These are phyloP conservation scores for Crocuta crocuta DNA, from an alignment of 2,113 vertebrate species.

Conservation along the genomic window DNA sequence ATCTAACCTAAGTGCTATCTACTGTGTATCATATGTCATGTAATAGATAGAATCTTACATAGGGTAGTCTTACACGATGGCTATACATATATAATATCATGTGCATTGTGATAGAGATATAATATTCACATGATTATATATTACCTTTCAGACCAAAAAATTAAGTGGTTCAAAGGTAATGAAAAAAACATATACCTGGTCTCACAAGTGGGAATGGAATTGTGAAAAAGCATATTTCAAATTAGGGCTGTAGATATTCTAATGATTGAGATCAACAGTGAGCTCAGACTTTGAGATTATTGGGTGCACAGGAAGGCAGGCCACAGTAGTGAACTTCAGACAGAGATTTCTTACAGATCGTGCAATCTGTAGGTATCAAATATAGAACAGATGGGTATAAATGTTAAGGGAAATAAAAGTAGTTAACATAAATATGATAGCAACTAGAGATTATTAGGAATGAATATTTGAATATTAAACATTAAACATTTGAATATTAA, in stretches of 20 bases:
- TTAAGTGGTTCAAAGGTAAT: background rate
- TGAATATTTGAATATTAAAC: background rate
- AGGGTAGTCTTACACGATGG: too few relatives aligned
- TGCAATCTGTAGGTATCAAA: background rate
- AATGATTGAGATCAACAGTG: too few relatives aligned
- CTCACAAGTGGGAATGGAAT: background rate
- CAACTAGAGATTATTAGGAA: background rate
- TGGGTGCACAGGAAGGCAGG: background rate
- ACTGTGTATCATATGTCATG: too few relatives aligned
- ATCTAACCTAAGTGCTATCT: background rate
- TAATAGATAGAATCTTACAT: background rate
- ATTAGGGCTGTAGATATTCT: background rate
- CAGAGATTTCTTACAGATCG: background rate
- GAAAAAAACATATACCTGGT: background rate
- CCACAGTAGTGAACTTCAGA: background rate
- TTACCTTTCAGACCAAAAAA: background rate
- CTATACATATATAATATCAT: background rate
- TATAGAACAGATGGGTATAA: background rate
- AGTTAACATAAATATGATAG: background rate
- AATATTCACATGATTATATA: background rate
- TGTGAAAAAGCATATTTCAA: background rate
- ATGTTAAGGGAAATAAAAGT: background rate
- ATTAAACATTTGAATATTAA: background rate
- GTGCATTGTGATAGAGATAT: background rate
- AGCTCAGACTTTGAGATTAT: too few relatives aligned